phyloP scores from a whole-genome alignment of 2,113 vertebrate species.

The Ceyx margarethae region DNA sequence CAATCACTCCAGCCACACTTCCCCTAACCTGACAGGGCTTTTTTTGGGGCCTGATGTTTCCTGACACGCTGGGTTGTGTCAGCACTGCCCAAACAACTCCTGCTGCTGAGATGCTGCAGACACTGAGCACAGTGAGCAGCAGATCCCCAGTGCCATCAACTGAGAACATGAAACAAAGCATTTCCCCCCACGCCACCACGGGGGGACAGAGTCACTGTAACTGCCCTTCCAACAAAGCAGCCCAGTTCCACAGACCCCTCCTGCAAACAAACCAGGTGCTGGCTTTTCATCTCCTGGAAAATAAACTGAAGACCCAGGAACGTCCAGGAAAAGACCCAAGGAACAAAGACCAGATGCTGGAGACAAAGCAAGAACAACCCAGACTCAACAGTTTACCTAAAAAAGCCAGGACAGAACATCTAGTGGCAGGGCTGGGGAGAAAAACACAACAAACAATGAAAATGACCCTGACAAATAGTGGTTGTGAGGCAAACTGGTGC shows the following conservation, averaged over 20 bases:
- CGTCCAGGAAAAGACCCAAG: background rate
- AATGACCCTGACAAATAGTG: background rate
- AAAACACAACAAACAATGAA: background rate
- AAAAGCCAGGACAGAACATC: background rate
- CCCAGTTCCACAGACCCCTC: background rate
- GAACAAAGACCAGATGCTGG: background rate
- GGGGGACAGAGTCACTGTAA: background rate
- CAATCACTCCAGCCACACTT: slow-evolving; percentile 19
- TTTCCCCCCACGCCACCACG: background rate
- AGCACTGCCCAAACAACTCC: background rate
- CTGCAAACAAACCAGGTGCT: background rate
- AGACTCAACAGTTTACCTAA: background rate
- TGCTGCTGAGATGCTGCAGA: background rate
- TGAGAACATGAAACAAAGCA: background rate
- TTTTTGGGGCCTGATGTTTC: slow-evolving; percentile 7
- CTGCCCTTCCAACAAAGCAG: background rate
- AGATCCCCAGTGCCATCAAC: accelerated
- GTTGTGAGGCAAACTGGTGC: background rate
- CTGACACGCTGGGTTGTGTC: background rate
- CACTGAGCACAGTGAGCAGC: background rate
- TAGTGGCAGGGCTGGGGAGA: background rate
- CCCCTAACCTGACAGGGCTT: background rate
- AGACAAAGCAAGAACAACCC: background rate
- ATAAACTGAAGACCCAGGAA: background rate
- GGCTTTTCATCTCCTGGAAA: background rate